These are phyloP conservation scores for Catharus bicknelli DNA, from an alignment of 2,113 vertebrate genomes.

Conservation along the genomic window DNA sequence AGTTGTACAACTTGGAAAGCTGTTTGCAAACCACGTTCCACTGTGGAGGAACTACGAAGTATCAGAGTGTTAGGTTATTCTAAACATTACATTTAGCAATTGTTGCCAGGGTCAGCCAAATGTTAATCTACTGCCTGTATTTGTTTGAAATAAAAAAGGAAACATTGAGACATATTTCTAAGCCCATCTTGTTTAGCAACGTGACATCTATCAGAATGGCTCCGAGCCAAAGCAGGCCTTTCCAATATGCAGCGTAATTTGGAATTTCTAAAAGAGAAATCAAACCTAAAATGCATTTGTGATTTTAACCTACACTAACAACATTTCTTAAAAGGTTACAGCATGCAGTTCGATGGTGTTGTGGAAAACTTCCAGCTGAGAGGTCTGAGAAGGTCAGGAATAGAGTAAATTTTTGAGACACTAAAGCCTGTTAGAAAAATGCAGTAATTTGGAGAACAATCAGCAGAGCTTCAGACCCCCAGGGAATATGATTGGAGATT, in stretches of 20 bases:
- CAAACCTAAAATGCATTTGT: constrained; percentile 33
- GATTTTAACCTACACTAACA: constrained; percentile 49
- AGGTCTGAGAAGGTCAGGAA: constrained; percentile 16
- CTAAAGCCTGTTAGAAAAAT: constrained; percentile 13
- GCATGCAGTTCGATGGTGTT: background rate
- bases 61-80: constrained; percentile 17
- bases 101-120: constrained; percentile 58
- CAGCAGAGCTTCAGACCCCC: background rate
- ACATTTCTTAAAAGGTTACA: constrained; percentile 48
- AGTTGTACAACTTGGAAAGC: constrained; percentile 22
- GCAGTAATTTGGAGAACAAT: constrained; percentile 12
- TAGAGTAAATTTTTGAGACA: background rate
- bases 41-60: background rate
- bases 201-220: constrained; percentile 56
- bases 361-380: constrained; percentile 5
- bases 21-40: constrained; percentile 8
- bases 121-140: constrained; percentile 65
- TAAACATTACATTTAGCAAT: constrained; percentile 55
- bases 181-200: constrained; percentile 55
- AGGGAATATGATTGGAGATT: background rate
- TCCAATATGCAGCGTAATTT: background rate
- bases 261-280: constrained; percentile 41
- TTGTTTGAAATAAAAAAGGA: constrained; percentile 52
- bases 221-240: constrained; percentile 27
- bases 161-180: constrained; percentile 41